Conservation (phyloP, 2,797 vertebrate species). For the Melanotaenia maccullochi region DNA sequence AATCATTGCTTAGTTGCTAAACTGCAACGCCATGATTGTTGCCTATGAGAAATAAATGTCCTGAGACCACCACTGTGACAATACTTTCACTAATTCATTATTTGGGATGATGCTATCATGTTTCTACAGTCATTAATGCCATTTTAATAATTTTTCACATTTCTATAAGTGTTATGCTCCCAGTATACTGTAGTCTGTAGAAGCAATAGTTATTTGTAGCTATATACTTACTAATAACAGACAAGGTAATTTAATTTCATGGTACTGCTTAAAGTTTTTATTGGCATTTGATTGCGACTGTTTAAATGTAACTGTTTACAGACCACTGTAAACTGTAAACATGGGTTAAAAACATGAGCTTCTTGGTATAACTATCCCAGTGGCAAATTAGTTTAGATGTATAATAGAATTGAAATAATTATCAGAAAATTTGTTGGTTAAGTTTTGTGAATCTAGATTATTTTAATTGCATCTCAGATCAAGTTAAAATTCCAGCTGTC, state of each 20-base stretch:
- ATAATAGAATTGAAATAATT: not conserved
- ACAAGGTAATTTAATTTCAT: not conserved
- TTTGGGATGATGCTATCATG: not conserved
- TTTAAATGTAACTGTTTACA: not conserved
- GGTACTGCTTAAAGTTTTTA: not conserved
- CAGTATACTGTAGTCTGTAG: no score
- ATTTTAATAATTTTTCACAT: not conserved
- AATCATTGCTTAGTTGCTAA: not conserved
- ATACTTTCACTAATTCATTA: not conserved
- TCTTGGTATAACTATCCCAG: not conserved
- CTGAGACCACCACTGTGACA: not conserved
- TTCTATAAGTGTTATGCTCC: not conserved
- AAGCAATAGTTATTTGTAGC: not conserved
- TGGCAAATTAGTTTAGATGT: not conserved
- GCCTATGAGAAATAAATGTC: not conserved
- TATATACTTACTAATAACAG: not conserved
- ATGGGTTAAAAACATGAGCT: not conserved
- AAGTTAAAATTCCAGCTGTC: not conserved
- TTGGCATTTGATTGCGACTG: not conserved
- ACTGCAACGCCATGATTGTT: not conserved
- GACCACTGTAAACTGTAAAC: not conserved
- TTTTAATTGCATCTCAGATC: not conserved
- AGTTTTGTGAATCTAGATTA: not conserved
- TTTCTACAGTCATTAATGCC: not conserved
- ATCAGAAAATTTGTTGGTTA: not conserved